phyloP scores from a whole-genome alignment of 2,888 invertebrate genomes.

The Gonocerus acuteangulatus region DNA sequence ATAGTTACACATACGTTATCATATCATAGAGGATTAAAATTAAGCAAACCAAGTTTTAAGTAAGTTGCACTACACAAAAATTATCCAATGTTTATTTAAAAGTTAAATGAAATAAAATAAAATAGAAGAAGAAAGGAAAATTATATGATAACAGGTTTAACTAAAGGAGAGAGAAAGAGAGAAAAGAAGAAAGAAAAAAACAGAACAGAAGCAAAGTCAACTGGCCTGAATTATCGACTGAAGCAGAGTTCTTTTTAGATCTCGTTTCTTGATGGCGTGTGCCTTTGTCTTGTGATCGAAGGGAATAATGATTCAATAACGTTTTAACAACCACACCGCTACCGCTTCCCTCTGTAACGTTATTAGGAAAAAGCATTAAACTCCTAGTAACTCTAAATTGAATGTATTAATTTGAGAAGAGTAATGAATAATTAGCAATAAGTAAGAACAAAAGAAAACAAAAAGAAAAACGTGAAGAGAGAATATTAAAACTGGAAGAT shows the following conservation, averaged over 20 bases:
- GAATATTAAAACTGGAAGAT: background rate
- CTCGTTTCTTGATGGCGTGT: conserved; percentile 14
- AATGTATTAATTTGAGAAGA: background rate
- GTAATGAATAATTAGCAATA: background rate
- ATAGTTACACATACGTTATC: too few relatives aligned
- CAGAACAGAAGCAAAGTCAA: background rate
- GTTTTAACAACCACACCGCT: conserved; percentile 32
- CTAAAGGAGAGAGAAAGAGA: background rate
- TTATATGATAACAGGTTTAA: background rate
- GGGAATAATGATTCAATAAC: conserved; percentile 33
- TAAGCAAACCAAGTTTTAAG: too few relatives aligned
- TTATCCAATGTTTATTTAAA: too few relatives aligned
- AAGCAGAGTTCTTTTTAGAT: conserved; percentile 11
- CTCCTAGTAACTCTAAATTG: background rate
- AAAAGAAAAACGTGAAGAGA: background rate
- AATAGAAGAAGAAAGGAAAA: background rate
- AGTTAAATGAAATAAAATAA: background rate
- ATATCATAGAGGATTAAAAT: too few relatives aligned
- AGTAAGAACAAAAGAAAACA: background rate
- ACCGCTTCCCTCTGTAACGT: conserved; percentile 14
- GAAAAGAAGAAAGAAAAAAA: background rate
- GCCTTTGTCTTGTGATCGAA: conserved; percentile 29
- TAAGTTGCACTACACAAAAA: too few relatives aligned
- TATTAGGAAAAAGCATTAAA: background rate
- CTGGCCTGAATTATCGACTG: conserved; percentile 22